phyloP scores from a whole-genome alignment of 2,113 vertebrate genomes.

The Epinephelus fuscoguttatus region DNA sequence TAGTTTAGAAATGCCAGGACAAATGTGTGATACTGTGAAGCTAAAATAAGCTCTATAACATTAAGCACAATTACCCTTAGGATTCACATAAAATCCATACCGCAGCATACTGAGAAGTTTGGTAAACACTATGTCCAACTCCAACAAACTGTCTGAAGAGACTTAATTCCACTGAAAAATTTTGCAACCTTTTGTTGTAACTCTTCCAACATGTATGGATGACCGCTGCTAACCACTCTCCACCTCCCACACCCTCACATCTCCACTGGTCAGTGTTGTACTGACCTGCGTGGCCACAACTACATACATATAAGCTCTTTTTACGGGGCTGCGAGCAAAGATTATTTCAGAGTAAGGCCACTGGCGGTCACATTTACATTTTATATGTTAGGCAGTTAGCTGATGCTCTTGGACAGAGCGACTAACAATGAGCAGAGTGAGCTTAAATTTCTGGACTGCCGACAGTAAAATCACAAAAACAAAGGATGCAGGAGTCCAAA shows the following conservation, averaged over 20 bases:
- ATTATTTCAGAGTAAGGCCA: slow-evolving; percentile 46
- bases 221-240: slow-evolving; percentile 21
- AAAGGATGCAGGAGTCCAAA: slow-evolving; percentile 42
- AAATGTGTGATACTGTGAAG: neutral
- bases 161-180: neutral
- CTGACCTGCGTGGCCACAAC: slow-evolving; percentile 47
- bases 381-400: slow-evolving; percentile 53
- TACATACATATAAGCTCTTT: slow-evolving; percentile 25
- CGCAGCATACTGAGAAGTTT: neutral
- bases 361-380: slow-evolving; percentile 59
- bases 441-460: slow-evolving; percentile 35
- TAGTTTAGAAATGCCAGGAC: slow-evolving; percentile 1
- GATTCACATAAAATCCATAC: slow-evolving; percentile 4
- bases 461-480: slow-evolving; percentile 23
- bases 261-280: slow-evolving; percentile 46
- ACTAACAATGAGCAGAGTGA: slow-evolving; percentile 54
- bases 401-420: slow-evolving; percentile 13
- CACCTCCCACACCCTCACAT: slow-evolving; percentile 45
- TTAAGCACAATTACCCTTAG: neutral
- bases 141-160: neutral
- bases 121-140: neutral
- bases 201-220: slow-evolving; percentile 1
- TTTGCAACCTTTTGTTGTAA: slow-evolving; percentile 25
- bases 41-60: neutral
- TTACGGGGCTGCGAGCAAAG: slow-evolving; percentile 31